Conservation (phyloP, 2,888 invertebrate species). For the Exocentrus adspersus region DNA sequence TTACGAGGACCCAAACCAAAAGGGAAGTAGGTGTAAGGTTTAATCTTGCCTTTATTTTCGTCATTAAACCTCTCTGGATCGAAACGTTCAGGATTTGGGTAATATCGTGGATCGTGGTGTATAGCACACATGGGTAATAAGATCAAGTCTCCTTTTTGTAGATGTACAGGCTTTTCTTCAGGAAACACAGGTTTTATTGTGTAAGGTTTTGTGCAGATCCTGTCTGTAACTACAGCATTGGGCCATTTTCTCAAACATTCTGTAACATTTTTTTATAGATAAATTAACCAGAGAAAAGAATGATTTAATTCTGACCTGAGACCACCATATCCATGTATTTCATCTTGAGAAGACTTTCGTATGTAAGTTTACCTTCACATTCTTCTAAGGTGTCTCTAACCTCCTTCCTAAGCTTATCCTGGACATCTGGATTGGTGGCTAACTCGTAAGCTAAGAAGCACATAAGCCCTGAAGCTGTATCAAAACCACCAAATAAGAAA, state of each 20-base stretch:
- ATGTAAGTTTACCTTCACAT: constrained; percentile 62
- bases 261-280: neutral
- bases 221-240: constrained; percentile 53
- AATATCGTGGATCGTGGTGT: constrained; percentile 52
- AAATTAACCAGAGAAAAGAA: neutral
- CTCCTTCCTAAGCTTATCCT: constrained; percentile 67
- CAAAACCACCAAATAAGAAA: constrained; percentile 66
- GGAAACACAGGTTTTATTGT: constrained; percentile 49
- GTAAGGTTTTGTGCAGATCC: constrained; percentile 65
- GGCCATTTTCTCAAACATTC: constrained; percentile 1
- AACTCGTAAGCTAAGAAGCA: constrained; percentile 68
- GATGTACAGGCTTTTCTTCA: constrained; percentile 43
- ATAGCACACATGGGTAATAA: constrained; percentile 52
- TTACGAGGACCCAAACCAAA: constrained; percentile 68
- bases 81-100: constrained; percentile 54
- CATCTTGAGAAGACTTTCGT: constrained; percentile 67
- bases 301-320: constrained; percentile 34
- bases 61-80: constrained; percentile 63
- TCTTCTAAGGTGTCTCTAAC: constrained; percentile 42
- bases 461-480: constrained; percentile 62
- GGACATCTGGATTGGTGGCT: constrained; percentile 69
- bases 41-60: constrained; percentile 66
- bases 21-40: constrained; percentile 59
- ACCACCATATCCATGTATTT: constrained; percentile 67
- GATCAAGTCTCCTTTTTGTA: constrained; percentile 52